phyloP scores from a whole-genome alignment of 2,888 invertebrate genomes.

The Chrysolina oricalcia region DNA sequence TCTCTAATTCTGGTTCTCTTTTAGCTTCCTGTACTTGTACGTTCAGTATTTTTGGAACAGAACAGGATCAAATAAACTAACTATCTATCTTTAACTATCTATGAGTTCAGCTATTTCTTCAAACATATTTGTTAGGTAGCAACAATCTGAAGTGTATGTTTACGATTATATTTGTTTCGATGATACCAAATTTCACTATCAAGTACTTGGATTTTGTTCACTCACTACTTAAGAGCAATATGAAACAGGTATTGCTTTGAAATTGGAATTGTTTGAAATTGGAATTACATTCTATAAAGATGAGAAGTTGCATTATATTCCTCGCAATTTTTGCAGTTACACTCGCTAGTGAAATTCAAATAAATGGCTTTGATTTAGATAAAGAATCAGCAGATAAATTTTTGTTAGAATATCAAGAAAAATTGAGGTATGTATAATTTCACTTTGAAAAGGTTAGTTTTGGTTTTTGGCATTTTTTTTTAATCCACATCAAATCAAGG shows the following conservation, averaged over 20 bases:
- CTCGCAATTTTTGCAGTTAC: background rate
- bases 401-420: constrained; percentile 7
- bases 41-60: too few species aligned
- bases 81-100: too few species aligned
- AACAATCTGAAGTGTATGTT: background rate
- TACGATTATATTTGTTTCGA: background rate
- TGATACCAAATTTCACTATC: background rate
- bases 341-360: background rate
- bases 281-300: background rate
- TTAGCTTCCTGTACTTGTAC: too few species aligned
- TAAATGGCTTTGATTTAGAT: background rate
- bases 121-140: background rate
- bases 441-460: too few species aligned
- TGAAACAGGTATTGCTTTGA: background rate
- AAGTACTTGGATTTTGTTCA: background rate
- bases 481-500: too few species aligned
- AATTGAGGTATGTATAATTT: background rate
- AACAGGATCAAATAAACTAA: too few species aligned
- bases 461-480: too few species aligned
- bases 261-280: background rate
- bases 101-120: background rate
- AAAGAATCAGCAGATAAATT: background rate
- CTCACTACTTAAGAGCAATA: background rate
- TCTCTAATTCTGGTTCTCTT: too few species aligned
- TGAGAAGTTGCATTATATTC: background rate